Evolutionary conservation across 2,797 vertebrate species (phyloP), one percentile per base, ranked within the genome.

Genomic region (Poeciliopsis paucimaculata): DNA sequence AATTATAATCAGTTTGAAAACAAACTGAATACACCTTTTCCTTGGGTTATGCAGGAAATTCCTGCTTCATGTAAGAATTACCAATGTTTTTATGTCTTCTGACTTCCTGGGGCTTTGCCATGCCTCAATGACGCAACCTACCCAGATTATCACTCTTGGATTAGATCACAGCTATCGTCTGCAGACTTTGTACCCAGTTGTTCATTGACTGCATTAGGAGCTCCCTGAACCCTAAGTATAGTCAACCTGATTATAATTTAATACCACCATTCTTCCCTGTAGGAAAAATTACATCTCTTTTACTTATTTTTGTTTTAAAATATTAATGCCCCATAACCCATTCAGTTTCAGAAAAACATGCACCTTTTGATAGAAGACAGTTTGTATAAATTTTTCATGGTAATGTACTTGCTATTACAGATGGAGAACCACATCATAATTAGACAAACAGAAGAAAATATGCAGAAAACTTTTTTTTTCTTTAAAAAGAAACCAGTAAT

Each of bases 111-210:
- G 18, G 80, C 45, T 26, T 53, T 36, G 57, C 41, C 45, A 49
- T 72, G 55, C 12, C 62, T 49, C 68, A 77, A 74, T 88, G 86
- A 91, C 80, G 80, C 79, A 88, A 91, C 46, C 62, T 68, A 75
- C 55, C 74, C 81, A 92, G 89, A 93, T 94, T 91, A 93, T 49
- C 43, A 71, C 83, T 84, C 84, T 89, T 80, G 85, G 68, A 36
- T 88, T 88, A 85, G 87, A 86, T 91, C 83, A 89, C 78, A 81
- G 72, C 51, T 70, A 84, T 75, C 1, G 79, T 87, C 90, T 89
- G 83, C 46, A 3, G 73, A 53, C 81, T 15, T 78, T 49, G 43
- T 73, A 83, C 79, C 85, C 68, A 79, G 86, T 82, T 60, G 3
- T 70, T 87, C 81, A 85, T n/a, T 85, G 88, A 79, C 85, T 88